phyloP scores from a whole-genome alignment of 2,888 invertebrate species.

The Entomobrya proxima region DNA sequence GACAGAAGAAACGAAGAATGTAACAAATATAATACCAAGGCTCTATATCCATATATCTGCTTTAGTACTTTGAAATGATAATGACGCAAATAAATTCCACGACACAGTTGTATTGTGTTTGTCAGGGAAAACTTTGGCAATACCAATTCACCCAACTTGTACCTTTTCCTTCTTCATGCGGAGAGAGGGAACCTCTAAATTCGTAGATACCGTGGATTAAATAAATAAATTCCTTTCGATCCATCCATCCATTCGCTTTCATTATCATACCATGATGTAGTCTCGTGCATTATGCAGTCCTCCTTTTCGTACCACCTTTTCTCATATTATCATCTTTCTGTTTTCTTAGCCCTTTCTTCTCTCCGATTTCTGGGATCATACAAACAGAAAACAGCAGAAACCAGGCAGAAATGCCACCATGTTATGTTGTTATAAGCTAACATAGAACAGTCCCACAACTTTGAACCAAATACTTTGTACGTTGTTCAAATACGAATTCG shows the following conservation, averaged over 20 bases:
- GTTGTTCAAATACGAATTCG: slow-evolving; percentile 42
- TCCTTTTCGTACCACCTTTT: neutral
- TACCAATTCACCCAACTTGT: slow-evolving; percentile 15
- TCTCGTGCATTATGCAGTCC: neutral
- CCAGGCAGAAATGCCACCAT: neutral
- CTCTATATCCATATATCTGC: neutral
- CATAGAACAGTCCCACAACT: slow-evolving; percentile 12
- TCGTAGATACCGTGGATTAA: neutral
- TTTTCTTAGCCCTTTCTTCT: neutral
- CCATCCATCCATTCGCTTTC: slow-evolving; percentile 13
- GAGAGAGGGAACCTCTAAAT: neutral
- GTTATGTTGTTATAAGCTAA: neutral
- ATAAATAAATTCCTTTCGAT: slow-evolving; percentile 23
- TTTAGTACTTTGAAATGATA: slow-evolving; percentile 2
- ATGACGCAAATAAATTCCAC: slow-evolving; percentile 20
- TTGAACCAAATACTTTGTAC: neutral
- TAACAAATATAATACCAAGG: neutral
- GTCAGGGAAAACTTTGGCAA: slow-evolving; percentile 8
- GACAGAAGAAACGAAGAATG: neutral
- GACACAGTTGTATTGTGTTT: neutral
- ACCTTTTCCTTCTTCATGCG: neutral
- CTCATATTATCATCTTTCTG: neutral
- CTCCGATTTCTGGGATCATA: neutral
- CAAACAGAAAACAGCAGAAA: neutral
- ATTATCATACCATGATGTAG: neutral